These are phyloP conservation scores for Uromys caudimaculatus DNA, from an alignment of 2,797 vertebrate genomes.

Conservation along the genomic window DNA sequence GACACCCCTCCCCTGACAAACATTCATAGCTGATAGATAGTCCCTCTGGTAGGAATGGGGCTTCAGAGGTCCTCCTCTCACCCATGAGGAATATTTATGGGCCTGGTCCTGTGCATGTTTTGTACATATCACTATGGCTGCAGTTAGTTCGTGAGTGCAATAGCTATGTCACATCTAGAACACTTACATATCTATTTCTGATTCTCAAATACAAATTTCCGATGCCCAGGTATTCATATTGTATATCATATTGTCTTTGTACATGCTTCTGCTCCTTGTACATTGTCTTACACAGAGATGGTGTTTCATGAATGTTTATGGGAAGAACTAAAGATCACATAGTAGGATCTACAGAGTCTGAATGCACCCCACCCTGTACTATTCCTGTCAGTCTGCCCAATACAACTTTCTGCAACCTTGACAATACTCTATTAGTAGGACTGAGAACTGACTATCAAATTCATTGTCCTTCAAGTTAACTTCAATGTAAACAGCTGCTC, in stretches of 20 bases:
- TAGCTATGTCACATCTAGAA: neutral
- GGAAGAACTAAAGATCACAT: neutral
- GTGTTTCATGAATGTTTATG: slow-evolving; percentile 18
- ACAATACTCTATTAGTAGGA: neutral
- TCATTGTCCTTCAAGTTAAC: slow-evolving; percentile 38
- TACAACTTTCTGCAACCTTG: neutral
- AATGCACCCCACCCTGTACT: neutral
- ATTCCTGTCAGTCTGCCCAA: neutral
- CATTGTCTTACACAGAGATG: neutral
- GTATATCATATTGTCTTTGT: neutral
- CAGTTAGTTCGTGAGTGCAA: neutral
- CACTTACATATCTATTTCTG: slow-evolving; percentile 6
- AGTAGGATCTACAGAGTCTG: neutral
- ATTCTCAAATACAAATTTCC: slow-evolving; percentile 10
- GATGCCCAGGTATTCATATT: neutral
- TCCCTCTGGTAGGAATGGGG: neutral
- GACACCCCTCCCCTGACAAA: neutral
- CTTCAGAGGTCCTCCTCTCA: neutral
- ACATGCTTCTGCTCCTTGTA: neutral
- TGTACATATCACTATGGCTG: neutral
- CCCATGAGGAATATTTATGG: neutral
- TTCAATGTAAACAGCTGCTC: slow-evolving; percentile 41
- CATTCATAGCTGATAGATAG: neutral
- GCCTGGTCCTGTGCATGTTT: neutral
- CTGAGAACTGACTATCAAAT: neutral